Base-by-base conservation (phyloP, 1,140 invertebrate species). In the Aplysia californica region DNA sequence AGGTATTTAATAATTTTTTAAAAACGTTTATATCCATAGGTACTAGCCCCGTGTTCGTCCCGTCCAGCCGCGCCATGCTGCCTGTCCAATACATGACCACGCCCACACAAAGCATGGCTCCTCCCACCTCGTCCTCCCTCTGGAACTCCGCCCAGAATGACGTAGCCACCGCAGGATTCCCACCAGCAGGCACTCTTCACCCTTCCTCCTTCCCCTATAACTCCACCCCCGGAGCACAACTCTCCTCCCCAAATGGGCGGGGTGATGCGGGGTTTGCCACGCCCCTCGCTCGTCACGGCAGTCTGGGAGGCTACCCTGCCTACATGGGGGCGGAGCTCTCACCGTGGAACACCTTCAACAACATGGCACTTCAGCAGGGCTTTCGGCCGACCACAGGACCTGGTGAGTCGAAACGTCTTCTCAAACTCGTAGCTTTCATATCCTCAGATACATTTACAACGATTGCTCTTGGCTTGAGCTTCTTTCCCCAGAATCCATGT, bases 41-140 rank as follows among this genome's bases (percentile, higher is more conserved):
- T 21, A 65, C 85, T n/a, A 87, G 83, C 70, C 86, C 87, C 1
- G 83, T 88, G 26, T 88, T 87, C 76, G 87, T 87, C 5, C 87
- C 87, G 0, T 86, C 87, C n/a, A 86, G 86, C 1, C 76, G 87
- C 23, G 71, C 87, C 18, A 82, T 88, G 39, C 83, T 84, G 2
- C 86, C 87, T 79, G 84, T 84, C 74, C 86, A 86, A 70, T 83
- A 86, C 77, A 82, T 82, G 29, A 80, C 75, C 76, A 71, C 72
- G 21, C 58, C 68, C 29, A 41, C 35, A 2, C 44, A 50, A n/a
- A 50, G 44, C 44, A 50, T 50, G 44, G n/a, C 44, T 10, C 44
- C 44, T n/a, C 61, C 55, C 39, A 77, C 78, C 6, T 74, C 81
- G 1, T 68, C 85, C 0, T 41, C 69, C 26, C 33, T 73, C 20